phyloP scores from a whole-genome alignment of 2,888 invertebrate genomes.

The Troilus luridus region DNA sequence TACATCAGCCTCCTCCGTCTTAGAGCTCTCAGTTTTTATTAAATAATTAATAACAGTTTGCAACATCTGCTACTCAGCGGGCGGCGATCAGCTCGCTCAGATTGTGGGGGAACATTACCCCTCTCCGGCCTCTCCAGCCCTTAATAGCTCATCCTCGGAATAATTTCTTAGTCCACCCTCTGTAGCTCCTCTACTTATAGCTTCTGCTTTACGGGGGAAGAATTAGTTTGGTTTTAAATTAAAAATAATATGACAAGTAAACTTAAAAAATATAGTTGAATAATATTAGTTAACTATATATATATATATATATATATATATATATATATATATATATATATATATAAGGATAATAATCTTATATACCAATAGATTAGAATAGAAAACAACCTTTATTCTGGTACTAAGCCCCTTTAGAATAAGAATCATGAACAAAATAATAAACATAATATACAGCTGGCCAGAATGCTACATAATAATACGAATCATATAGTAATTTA shows the following conservation, averaged over 20 bases:
- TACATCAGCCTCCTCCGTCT: slow-evolving; percentile 47
- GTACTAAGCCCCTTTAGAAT: no score
- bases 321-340: no score
- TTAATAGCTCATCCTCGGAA: slow-evolving; percentile 56
- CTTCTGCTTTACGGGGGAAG: neutral
- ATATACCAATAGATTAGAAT: no score
- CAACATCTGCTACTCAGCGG: slow-evolving; percentile 62
- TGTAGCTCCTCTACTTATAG: neutral
- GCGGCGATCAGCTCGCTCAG: slow-evolving; percentile 38
- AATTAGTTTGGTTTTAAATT: neutral
- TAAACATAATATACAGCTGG: no score
- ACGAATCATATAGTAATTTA: no score
- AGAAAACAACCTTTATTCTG: no score
- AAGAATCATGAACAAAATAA: no score
- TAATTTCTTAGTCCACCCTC: slow-evolving; percentile 45
- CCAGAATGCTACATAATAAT: no score
- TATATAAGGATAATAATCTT: no score
- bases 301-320: no score
- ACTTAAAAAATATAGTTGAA: neutral
- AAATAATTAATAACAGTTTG: slow-evolving; percentile 65
- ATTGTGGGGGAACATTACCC: slow-evolving; percentile 54
- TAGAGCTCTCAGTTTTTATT: slow-evolving; percentile 63
- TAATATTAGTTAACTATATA: no score
- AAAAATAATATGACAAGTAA: neutral
- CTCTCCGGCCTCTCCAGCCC: neutral